Base-by-base conservation (phyloP, 1,140 invertebrate species). In the Caenorhabditis tropicalis region DNA sequence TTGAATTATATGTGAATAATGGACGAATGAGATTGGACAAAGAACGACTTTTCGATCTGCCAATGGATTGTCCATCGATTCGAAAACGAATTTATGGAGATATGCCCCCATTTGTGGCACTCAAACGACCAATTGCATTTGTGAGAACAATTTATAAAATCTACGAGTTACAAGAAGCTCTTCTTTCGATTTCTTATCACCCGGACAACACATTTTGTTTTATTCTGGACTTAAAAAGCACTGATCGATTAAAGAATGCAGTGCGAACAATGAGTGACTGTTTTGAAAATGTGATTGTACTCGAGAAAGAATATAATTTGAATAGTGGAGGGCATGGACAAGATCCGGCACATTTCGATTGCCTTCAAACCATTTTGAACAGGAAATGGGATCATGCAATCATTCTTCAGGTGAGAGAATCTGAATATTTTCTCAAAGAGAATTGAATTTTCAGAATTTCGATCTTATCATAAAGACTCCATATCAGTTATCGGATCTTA, bases 51-150 rank as follows among this genome's bases (percentile, higher is more conserved):
- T 56, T 56, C 29, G 49, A 43, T 21, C 27, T 82, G n/a, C 36
- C 51, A 56, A 82, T 82, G 81, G 81, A 82, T 43, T 82, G 81
- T 43, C 29, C 49, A n/a, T 56, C 49, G 6, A 82, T 82, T 19
- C 15, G 53, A 58, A 16, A 56, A 43, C 12, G 81, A 43, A 31
- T 82, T 16, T 36, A 56, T 33, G 81, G 81, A 56, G 53, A 82
- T 27, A 43, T 74, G 65, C 65, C 65, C 21, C 29, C 81, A 56
- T 51, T 82, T 27, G 5, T 6, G 53, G 5, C 27, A 1, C 29
- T 82, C 5, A 82, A 82, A 39, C 81, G 53, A 21, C 53, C 81
- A 10, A 56, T 56, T 60, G 81, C 81, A 24, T 27, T 82, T 58
- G 81, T 56, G 4, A 12, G 81, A 43, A 82, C 49, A 27, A 56